Evolutionary conservation across 2,113 vertebrate species (phyloP).

Genomic region (Eptesicus fuscus): DNA sequence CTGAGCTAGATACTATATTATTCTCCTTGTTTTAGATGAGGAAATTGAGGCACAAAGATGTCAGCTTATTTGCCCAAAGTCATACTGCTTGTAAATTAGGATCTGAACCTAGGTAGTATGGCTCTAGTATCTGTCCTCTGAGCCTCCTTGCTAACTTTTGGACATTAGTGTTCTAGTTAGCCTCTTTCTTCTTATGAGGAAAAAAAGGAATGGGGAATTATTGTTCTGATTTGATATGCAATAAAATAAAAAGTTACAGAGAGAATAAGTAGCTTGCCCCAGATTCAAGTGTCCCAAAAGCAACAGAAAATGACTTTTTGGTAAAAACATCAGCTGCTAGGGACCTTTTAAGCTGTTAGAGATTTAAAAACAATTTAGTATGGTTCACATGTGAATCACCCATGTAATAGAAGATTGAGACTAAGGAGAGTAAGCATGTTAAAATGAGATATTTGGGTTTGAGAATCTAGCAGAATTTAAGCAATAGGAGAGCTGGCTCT

Average conservation of each 20-base stretch:
- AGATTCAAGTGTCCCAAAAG: conserved; percentile 13
- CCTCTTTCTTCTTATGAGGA: neutral
- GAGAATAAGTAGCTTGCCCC: neutral
- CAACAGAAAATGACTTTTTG: conserved; percentile 19
- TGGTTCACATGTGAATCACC: neutral
- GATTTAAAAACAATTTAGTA: neutral
- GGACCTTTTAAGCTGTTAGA: neutral
- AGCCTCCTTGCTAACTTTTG: neutral
- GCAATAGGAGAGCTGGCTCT: neutral
- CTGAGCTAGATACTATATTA: neutral
- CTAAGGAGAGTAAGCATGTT: neutral
- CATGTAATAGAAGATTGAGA: neutral
- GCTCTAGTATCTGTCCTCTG: neutral
- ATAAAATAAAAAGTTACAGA: neutral
- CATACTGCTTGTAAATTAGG: neutral
- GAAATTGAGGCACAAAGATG: neutral
- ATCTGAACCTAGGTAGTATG: neutral
- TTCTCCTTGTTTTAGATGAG: neutral
- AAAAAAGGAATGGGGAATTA: neutral
- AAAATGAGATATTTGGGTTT: neutral
- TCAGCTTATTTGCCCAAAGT: neutral
- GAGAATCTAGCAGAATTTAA: neutral
- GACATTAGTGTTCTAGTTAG: neutral
- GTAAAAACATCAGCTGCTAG: conserved; percentile 1
- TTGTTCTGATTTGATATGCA: neutral